phyloP scores from a whole-genome alignment of 2,797 vertebrate genomes.

The Poecilia gillii region DNA sequence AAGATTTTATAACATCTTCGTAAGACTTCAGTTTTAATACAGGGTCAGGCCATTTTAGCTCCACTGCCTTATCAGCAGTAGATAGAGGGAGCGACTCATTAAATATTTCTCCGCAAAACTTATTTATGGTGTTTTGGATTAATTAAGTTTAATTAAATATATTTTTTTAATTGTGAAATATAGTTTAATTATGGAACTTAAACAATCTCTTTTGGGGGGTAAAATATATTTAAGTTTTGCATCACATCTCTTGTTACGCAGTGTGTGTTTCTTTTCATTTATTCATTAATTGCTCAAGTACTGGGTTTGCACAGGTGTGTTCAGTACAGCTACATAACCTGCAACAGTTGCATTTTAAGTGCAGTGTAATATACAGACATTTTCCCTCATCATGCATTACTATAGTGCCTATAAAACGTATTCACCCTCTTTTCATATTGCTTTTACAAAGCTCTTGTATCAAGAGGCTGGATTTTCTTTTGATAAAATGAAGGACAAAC shows the following conservation, averaged over 20 bases:
- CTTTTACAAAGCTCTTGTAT: too few species aligned
- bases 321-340: background rate
- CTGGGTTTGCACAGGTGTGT: background rate
- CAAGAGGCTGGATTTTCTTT: too few species aligned
- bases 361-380: background rate
- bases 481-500: too few species aligned
- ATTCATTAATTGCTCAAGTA: background rate
- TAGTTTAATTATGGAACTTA: background rate
- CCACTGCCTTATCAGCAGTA: background rate
- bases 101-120: background rate
- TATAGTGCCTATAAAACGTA: too few species aligned
- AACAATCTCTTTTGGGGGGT: background rate
- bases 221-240: background rate
- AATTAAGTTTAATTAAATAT: background rate
- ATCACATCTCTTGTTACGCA: background rate
- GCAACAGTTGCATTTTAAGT: background rate
- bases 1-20: background rate
- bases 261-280: background rate
- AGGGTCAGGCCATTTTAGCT: slow-evolving; percentile 2
- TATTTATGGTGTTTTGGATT: background rate
- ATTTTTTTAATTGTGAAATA: background rate
- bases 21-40: background rate
- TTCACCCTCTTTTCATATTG: too few species aligned
- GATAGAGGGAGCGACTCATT: background rate
- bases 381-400: background rate